phyloP scores from a whole-genome alignment of 2,797 vertebrate species.

The Crocodylus rhombifer region DNA sequence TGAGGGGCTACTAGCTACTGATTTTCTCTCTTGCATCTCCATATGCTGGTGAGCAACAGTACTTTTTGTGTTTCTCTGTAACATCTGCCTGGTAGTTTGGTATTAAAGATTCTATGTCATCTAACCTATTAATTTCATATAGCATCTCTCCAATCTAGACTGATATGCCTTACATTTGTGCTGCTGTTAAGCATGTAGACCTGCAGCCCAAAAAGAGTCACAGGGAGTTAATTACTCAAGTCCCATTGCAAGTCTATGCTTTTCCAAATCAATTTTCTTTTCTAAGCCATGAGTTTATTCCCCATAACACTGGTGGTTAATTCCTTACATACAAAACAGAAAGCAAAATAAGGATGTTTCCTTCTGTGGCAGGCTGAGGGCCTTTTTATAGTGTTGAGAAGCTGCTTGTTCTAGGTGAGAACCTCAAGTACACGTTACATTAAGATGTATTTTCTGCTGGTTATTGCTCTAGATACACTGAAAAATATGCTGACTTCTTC shows the following conservation, averaged over 20 bases:
- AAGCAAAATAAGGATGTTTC: not conserved
- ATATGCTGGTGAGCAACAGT: not conserved
- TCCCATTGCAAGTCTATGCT: not conserved
- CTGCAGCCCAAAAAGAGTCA: not conserved
- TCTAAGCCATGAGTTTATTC: not conserved
- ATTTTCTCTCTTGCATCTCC: not conserved
- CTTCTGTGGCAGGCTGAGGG: not conserved
- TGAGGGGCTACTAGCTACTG: not conserved
- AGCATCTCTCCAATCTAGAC: not conserved
- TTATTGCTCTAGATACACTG: not conserved
- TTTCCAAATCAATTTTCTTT: not conserved
- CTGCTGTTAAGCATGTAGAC: not conserved
- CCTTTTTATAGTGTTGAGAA: not conserved
- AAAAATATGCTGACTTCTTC: not conserved
- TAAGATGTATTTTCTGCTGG: not conserved
- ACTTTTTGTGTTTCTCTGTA: not conserved
- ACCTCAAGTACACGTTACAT: not conserved
- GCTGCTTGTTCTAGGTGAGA: not conserved
- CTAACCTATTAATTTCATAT: not conserved
- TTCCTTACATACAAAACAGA: not conserved
- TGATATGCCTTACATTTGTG: not conserved
- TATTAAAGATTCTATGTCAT: not conserved
- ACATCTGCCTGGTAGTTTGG: not conserved
- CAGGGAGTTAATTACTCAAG: not conserved
- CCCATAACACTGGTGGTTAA: not conserved